Evolutionary conservation across 2,888 invertebrate species (phyloP).

Genomic region (Reticulitermes lucifugus): DNA sequence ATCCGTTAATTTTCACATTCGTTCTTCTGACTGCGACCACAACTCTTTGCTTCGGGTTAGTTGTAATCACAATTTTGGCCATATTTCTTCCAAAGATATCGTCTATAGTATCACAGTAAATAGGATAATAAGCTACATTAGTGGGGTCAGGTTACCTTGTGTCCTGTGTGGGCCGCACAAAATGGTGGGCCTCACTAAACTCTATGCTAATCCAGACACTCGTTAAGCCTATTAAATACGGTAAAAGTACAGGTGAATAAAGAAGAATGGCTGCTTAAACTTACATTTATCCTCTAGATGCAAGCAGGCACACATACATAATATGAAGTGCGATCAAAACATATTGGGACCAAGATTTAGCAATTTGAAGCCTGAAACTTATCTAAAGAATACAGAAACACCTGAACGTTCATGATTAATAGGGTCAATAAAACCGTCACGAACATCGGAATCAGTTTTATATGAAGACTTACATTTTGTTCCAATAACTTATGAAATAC

Average conservation of each 20-base stretch:
- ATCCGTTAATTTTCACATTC: conserved; percentile 10
- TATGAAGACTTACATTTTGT: too few species aligned
- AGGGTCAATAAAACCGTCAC: too few species aligned
- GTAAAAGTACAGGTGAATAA: neutral
- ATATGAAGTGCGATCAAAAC: neutral
- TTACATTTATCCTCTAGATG: conserved; percentile 9
- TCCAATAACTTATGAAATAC: too few species aligned
- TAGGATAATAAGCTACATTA: neutral
- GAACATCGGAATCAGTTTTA: too few species aligned
- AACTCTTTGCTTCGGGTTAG: neutral
- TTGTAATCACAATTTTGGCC: neutral
- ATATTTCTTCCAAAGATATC: neutral
- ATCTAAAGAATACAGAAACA: too few species aligned
- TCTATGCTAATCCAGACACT: conserved; percentile 27
- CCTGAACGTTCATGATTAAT: too few species aligned
- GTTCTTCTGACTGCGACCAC: neutral
- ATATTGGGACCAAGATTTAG: too few species aligned
- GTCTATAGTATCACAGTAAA: neutral
- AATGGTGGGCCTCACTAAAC: conserved; percentile 19
- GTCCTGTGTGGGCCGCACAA: conserved; percentile 12
- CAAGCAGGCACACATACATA: neutral
- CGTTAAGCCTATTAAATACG: conserved; percentile 32
- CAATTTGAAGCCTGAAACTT: too few species aligned
- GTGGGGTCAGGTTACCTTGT: neutral
- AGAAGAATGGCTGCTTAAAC: neutral